Evolutionary conservation across 2,113 vertebrate species (phyloP).

Genomic region (Vimba vimba): DNA sequence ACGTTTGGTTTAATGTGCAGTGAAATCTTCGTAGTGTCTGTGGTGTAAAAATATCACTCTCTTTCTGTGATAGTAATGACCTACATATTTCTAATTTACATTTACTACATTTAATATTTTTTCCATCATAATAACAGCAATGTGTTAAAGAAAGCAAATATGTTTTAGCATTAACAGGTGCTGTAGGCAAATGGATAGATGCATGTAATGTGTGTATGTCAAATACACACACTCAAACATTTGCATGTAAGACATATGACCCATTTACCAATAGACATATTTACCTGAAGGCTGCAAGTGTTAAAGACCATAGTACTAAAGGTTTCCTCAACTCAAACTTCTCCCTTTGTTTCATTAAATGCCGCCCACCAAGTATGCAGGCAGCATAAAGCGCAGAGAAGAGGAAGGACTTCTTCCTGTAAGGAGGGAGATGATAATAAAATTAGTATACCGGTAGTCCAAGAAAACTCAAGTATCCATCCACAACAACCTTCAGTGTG

Average conservation of each 20-base stretch:
- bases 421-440: neutral
- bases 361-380: slow-evolving; percentile 94
- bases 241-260: neutral
- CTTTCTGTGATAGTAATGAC: neutral
- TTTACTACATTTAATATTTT: neutral
- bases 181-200: neutral
- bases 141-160: neutral
- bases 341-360: slow-evolving; percentile 97
- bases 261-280: neutral
- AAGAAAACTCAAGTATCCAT: neutral
- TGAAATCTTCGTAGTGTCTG: neutral
- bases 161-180: neutral
- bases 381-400: slow-evolving; percentile 95
- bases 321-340: slow-evolving; percentile 99
- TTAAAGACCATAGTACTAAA: slow-evolving; percentile 96
- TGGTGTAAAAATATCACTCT: neutral
- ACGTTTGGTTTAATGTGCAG: neutral
- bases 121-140: neutral
- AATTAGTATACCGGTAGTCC: neutral
- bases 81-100: neutral
- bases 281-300: slow-evolving; percentile 96
- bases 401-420: slow-evolving; percentile 98
- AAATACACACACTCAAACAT: neutral
- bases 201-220: neutral
- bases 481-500: neutral